phyloP scores from a whole-genome alignment of 2,888 invertebrate genomes.

The Tubulanus polymorphus region DNA sequence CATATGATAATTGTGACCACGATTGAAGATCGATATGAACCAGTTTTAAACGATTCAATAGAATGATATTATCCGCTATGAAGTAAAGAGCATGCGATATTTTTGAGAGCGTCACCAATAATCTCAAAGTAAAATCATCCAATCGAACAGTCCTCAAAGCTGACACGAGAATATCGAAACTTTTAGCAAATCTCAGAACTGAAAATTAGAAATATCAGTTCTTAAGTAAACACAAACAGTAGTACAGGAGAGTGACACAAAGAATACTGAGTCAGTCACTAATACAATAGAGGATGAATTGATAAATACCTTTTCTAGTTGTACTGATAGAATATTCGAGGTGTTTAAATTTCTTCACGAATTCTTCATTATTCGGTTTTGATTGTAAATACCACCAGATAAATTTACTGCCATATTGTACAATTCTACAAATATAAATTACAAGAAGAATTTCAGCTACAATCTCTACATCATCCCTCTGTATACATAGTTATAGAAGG shows the following conservation, averaged over 20 bases:
- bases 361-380: constrained; percentile 61
- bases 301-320: constrained; percentile 74
- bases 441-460: too few relatives aligned
- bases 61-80: constrained; percentile 80
- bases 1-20: constrained; percentile 64
- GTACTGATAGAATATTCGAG: constrained; percentile 79
- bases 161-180: constrained; percentile 73
- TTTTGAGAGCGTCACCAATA: constrained; percentile 74
- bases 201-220: constrained; percentile 46
- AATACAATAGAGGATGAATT: too few relatives aligned
- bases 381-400: constrained; percentile 74
- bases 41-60: constrained; percentile 63
- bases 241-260: too few relatives aligned
- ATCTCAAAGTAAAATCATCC: constrained; percentile 66
- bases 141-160: constrained; percentile 70
- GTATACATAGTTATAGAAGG: too few relatives aligned
- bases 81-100: constrained; percentile 75
- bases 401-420: constrained; percentile 77
- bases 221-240: too few relatives aligned
- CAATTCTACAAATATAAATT: too few relatives aligned
- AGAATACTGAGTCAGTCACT: too few relatives aligned
- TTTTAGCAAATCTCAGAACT: constrained; percentile 84
- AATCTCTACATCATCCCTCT: too few relatives aligned
- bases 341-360: constrained; percentile 72
- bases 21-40: constrained; percentile 65